A percentile compares a stretch with the other conserved stretches of the same genome.
Conservation (phyloP, 2,888 invertebrate species). For the Orthosia gothica region DNA sequence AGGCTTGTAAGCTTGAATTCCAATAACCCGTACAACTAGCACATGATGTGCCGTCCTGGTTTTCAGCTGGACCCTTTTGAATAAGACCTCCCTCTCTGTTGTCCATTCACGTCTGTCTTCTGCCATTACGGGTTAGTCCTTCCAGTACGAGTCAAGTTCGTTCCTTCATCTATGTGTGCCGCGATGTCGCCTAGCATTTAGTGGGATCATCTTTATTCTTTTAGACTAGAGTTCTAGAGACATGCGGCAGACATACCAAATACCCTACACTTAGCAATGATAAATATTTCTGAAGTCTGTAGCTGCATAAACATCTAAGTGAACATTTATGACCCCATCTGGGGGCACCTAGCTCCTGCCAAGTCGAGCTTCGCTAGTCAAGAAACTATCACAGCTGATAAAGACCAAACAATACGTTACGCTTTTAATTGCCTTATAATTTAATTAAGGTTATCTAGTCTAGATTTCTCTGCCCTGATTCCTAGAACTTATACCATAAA, state of each 20-base stretch:
- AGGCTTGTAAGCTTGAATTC: too few species aligned
- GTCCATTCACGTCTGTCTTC: too few species aligned
- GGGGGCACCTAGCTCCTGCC: too few species aligned
- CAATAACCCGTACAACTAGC: too few species aligned
- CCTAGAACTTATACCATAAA: slow-evolving; percentile 17
- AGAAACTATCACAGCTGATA: slow-evolving; percentile 3
- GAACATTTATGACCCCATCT: background rate
- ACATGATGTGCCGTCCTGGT: too few species aligned
- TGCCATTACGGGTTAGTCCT: too few species aligned
- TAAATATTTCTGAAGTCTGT: too few species aligned
- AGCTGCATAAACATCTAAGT: background rate
- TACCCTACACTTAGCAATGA: too few species aligned
- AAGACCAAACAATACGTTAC: slow-evolving; percentile 13
- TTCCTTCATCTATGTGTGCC: background rate
- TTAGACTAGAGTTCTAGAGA: background rate
- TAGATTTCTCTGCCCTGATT: slow-evolving; percentile 22
- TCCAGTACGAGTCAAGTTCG: too few species aligned
- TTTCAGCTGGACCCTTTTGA: too few species aligned
- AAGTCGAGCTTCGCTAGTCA: background rate
- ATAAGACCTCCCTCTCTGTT: too few species aligned
- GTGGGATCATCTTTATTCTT: background rate
- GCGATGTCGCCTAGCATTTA: background rate
- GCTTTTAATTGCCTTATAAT: slow-evolving; percentile 27
- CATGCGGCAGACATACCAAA: background rate
- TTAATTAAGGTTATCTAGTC: slow-evolving; percentile 26